phyloP scores from a whole-genome alignment of 2,888 invertebrate genomes.

The Amblyteles armatorius region DNA sequence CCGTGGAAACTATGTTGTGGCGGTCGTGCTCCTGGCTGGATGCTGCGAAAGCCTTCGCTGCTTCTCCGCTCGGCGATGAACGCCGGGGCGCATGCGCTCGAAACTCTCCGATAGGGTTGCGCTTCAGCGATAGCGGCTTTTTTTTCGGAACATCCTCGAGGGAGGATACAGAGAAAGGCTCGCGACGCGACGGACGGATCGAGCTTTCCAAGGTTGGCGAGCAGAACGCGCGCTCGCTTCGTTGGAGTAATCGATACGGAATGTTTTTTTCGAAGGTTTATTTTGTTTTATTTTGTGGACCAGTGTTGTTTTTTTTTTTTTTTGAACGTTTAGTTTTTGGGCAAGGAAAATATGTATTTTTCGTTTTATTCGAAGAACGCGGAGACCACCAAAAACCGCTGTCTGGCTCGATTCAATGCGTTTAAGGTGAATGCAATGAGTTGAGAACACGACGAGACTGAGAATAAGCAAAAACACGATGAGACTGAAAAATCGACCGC shows the following conservation, averaged over 20 bases:
- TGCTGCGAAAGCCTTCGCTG: conserved; percentile 14
- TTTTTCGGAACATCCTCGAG: conserved; percentile 53
- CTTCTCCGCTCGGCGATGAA: conserved; percentile 29
- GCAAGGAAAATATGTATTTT: background rate
- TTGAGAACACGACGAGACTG: background rate
- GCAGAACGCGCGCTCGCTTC: background rate
- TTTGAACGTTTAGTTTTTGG: background rate
- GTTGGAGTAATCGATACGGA: background rate
- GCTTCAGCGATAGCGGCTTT: conserved; percentile 51
- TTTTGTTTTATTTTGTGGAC: background rate
- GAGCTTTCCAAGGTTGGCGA: conserved; percentile 5
- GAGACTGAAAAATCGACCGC: background rate
- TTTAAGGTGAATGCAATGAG: background rate
- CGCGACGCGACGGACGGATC: conserved; percentile 3
- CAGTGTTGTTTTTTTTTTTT: background rate
- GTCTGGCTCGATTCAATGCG: background rate
- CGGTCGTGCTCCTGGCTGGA: conserved; percentile 41
- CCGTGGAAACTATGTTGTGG: conserved; percentile 42
- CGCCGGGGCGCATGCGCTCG: conserved; percentile 47
- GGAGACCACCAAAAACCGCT: background rate
- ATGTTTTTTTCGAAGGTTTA: background rate
- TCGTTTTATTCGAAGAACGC: background rate
- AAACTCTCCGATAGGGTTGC: conserved; percentile 52
- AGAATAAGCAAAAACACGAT: background rate
- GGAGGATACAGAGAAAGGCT: conserved; percentile 8